Percentiles rank a stretch among this genome's conserved stretches.
These are phyloP conservation scores for Lytechinus variegatus DNA, from an alignment of 35 echinoderm and acorn worm genomes.

Conservation along the genomic window DNA sequence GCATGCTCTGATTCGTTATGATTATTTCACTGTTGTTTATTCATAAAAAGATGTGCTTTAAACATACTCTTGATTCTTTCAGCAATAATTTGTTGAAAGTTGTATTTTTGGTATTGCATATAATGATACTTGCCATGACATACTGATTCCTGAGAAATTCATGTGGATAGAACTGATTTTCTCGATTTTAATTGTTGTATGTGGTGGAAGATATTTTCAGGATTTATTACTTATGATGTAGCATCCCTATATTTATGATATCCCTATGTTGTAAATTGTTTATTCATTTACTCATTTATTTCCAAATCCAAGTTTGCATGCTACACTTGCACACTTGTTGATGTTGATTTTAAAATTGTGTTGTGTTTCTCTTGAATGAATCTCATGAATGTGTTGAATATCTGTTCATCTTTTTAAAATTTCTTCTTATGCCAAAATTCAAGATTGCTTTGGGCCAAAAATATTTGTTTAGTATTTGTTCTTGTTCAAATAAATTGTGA, in stretches of 20 bases:
- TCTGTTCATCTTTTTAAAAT: neutral
- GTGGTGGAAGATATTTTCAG: neutral
- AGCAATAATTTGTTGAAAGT: neutral
- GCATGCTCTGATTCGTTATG: neutral
- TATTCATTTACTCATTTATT: neutral
- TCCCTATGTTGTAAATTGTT: neutral
- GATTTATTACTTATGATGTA: neutral
- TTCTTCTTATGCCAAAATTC: too few species aligned
- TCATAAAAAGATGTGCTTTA: neutral
- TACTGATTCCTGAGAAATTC: neutral
- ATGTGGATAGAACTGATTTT: neutral
- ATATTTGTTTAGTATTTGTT: too few species aligned
- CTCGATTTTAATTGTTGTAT: neutral
- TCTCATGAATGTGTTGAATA: neutral
- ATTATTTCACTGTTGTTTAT: neutral
- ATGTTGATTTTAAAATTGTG: neutral
- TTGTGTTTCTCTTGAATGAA: neutral
- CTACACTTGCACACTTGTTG: neutral
- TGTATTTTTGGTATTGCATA: neutral
- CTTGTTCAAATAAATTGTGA: too few species aligned
- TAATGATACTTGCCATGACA: neutral
- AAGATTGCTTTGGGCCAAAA: neutral
- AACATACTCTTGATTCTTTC: neutral
- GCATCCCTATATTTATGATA: neutral
- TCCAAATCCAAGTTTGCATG: neutral